Percentiles rank a stretch among this genome's conserved stretches.
Conservation (phyloP, 2,888 invertebrate genomes). For the Drosophila paucipuncta region DNA sequence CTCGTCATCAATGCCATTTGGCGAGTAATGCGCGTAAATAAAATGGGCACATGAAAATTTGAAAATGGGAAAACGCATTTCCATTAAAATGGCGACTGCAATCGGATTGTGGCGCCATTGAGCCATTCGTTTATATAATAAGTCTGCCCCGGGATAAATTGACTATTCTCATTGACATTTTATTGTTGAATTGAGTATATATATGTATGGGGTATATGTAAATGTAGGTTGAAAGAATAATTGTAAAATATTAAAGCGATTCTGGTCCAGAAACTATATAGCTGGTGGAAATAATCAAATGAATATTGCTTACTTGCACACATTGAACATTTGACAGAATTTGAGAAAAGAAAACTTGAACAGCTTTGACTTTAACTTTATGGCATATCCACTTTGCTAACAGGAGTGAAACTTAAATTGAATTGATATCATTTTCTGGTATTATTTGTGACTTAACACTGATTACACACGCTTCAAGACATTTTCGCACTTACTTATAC, state of each 20-base stretch:
- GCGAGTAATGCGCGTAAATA: slow-evolving; percentile 37
- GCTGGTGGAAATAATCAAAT: background rate
- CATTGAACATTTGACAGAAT: background rate
- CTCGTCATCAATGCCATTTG: slow-evolving; percentile 8
- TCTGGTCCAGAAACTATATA: background rate
- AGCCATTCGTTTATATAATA: slow-evolving; percentile 15
- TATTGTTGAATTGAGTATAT: background rate
- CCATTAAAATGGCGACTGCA: slow-evolving; percentile 36
- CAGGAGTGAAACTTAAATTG: slow-evolving; percentile 27
- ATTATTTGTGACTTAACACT: slow-evolving; percentile 71
- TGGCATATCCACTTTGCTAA: slow-evolving; percentile 1
- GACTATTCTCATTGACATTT: slow-evolving; percentile 13
- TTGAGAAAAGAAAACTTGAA: background rate
- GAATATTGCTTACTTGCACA: background rate
- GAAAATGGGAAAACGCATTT: slow-evolving; percentile 26
- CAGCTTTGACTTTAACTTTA: slow-evolving; percentile 6
- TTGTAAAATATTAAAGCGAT: background rate
- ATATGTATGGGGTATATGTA: background rate
- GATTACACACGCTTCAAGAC: slow-evolving; percentile 59
- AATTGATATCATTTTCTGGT: slow-evolving; percentile 54
- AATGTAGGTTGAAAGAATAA: background rate
- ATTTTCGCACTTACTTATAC: slow-evolving; percentile 56
- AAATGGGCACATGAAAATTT: slow-evolving; percentile 39
- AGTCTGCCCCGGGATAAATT: background rate
- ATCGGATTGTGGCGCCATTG: slow-evolving; percentile 25